These are phyloP conservation scores for Mirza zaza DNA, from an alignment of 2,113 vertebrate genomes.

Conservation along the genomic window DNA sequence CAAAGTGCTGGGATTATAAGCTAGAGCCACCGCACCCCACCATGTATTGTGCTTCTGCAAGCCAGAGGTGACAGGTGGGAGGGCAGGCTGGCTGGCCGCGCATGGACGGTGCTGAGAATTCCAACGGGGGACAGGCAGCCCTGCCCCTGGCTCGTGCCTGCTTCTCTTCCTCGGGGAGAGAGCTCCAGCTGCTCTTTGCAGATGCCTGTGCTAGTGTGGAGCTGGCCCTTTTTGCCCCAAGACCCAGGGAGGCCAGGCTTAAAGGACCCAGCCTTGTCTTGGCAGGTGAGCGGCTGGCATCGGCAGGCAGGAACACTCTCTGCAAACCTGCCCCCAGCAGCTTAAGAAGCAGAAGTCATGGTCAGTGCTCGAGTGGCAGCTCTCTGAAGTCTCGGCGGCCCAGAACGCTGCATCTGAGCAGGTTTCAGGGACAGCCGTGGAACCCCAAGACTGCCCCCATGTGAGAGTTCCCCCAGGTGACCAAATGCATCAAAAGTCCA, in stretches of 20 bases:
- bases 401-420: no score
- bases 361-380: rapidly evolving
- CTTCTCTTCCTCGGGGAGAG: neutral
- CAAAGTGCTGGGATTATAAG: no score
- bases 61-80: neutral
- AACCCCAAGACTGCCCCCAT: rapidly evolving
- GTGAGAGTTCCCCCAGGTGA: neutral
- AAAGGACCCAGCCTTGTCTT: no score
- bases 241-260: neutral
- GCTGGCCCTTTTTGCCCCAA: neutral
- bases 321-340: rapidly evolving
- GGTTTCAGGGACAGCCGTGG: rapidly evolving
- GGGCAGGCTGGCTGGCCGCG: rapidly evolving
- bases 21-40: no score
- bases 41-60: neutral
- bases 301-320: no score
- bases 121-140: neutral
- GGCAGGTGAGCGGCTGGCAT: neutral
- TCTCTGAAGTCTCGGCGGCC: neutral
- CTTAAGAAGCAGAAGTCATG: rapidly evolving
- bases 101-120: neutral
- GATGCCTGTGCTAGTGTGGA: no score
- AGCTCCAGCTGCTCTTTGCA: no score
- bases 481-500: rapidly evolving
- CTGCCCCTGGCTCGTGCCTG: neutral